Base-by-base conservation (phyloP, 2,797 vertebrate genomes). In the Arnoldichthys spilopterus region DNA sequence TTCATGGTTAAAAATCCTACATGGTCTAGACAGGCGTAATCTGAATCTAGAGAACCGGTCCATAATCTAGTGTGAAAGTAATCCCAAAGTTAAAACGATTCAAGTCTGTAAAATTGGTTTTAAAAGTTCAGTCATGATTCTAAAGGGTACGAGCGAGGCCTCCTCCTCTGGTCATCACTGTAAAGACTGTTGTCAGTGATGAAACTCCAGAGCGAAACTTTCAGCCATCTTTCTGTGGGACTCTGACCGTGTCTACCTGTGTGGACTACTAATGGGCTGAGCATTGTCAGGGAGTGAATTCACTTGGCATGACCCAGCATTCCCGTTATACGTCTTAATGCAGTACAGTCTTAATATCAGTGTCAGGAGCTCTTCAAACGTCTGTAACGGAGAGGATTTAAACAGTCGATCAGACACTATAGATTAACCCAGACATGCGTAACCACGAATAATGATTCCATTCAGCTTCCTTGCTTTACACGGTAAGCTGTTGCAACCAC, bases 261-360 rank as follows among this genome's bases (percentile, higher is more conserved):
- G 47, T 30, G 45, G 83, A 86, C 82, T 85, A 83, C 83, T 85
- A 83, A 86, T 83, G 66, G 63, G 72, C 79, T 54, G 5, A 51
- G 53, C 72, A 74, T 85, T 86, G 85, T 86, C 45, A 72, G n/a
- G 32, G 26, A 51, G 58, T 82, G 83, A 85, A 83, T 85, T 82
- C 74, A 75, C 63, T 71, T 74, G 73, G 77, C 83, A 71, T 59
- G 71, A 78, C 72, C 68, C 40, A 71, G 51, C 77, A 63, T 78
- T 76, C 77, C 68, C 68, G 70, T 83, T 83, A 72, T 69, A 79
- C 66, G 56, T 71, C 59, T 62, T 72, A 72, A 66, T 77, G 37
- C 58, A 66, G 56, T 63, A 77, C 74, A 6, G 64, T 59, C 22
- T 58, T 20, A 58, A 67, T 79, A 67, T 72, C 49, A 8, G 18